These are phyloP conservation scores for Pogona vitticeps DNA, from an alignment of 2,113 vertebrate genomes.

Conservation along the genomic window DNA sequence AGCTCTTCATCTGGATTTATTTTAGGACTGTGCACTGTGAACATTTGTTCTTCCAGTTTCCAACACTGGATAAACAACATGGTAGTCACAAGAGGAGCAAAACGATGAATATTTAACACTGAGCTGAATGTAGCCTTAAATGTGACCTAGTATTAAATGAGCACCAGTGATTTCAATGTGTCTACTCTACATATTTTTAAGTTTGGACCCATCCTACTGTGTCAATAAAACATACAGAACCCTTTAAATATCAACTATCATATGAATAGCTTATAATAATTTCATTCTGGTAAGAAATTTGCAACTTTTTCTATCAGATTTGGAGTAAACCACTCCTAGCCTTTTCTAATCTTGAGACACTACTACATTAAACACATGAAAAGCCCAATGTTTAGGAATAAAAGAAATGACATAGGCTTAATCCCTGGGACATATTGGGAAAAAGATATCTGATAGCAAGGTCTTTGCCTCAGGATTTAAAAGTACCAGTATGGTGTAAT, in stretches of 20 bases:
- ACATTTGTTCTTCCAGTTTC: not conserved
- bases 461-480: not conserved
- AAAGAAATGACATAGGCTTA: not conserved
- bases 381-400: not conserved
- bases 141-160: not conserved
- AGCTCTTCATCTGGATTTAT: conserved; percentile 1
- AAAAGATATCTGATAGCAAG: not conserved
- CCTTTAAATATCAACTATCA: not conserved
- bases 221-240: not conserved
- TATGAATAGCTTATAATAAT: not conserved
- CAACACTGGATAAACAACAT: not conserved
- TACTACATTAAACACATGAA: not conserved
- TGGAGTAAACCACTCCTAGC: not conserved
- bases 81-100: not conserved
- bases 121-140: not conserved
- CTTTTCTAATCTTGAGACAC: not conserved
- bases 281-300: not conserved
- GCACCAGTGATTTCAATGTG: not conserved
- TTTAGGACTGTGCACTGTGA: not conserved
- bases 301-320: not conserved
- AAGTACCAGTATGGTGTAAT: not conserved
- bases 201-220: not conserved
- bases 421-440: not conserved
- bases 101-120: not conserved
- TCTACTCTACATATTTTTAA: not conserved